phyloP scores from a whole-genome alignment of 2,888 invertebrate genomes.

The Uropetala carovei region DNA sequence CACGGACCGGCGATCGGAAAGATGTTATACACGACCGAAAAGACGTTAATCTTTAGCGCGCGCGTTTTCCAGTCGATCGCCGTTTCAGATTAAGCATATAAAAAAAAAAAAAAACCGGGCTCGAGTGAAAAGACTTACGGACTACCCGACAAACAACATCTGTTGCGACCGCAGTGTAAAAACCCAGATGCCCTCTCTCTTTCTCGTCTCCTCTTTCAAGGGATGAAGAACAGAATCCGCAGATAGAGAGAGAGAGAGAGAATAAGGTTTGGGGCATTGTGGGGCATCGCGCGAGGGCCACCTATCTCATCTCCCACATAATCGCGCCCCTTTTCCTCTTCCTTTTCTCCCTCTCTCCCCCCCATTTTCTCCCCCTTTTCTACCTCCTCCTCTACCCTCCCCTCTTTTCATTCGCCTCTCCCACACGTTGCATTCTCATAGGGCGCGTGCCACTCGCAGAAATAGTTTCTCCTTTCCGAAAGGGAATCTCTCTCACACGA shows the following conservation, averaged over 20 bases:
- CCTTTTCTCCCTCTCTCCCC: neutral
- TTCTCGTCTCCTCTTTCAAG: neutral
- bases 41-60: neutral
- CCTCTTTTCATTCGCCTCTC: neutral
- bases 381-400: neutral
- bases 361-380: neutral
- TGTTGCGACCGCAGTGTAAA: conserved; percentile 1
- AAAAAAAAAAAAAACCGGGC: no score
- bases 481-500: no score
- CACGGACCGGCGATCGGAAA: no score
- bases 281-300: neutral
- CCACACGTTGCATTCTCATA: neutral
- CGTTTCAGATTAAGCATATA: neutral
- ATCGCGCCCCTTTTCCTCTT: neutral
- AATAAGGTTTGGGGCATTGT: no score
- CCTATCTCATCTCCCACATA: neutral
- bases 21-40: neutral
- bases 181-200: neutral
- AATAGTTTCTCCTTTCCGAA: no score
- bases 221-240: no score
- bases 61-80: neutral
- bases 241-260: no score
- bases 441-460: neutral
- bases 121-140: neutral
- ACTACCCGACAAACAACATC: conserved; percentile 11